Conservation (phyloP, 2,797 vertebrate species). For the Cynopterus sphinx region DNA sequence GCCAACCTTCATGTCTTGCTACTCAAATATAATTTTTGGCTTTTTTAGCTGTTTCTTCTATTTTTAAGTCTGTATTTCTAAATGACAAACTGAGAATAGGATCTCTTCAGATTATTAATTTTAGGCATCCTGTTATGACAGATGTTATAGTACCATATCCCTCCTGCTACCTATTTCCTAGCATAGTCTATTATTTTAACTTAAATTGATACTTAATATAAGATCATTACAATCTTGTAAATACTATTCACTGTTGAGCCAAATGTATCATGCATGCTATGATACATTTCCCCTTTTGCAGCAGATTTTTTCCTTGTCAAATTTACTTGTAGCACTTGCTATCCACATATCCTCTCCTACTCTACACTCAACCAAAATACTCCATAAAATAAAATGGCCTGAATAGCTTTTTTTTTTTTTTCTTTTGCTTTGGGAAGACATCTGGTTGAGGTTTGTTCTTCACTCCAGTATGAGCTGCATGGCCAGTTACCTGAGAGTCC, state of each 20-base stretch:
- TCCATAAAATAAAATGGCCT: neutral
- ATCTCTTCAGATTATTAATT: slow-evolving; percentile 47
- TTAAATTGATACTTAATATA: slow-evolving; percentile 5
- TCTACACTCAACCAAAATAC: neutral
- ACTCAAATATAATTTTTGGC: neutral
- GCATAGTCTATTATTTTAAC: neutral
- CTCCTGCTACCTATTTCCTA: neutral
- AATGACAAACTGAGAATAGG: neutral
- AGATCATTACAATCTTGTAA: neutral
- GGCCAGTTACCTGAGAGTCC: neutral
- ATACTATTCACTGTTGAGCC: neutral
- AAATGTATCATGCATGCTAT: neutral
- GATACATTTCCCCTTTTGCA: neutral
- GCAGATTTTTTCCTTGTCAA: neutral
- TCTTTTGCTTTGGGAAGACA: neutral
- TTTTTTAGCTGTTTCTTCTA: neutral
- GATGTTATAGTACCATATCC: neutral
- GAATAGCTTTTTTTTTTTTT: neutral
- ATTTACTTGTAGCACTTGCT: neutral
- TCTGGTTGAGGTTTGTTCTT: neutral
- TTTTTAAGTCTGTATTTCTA: neutral
- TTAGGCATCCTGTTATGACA: slow-evolving; percentile 2
- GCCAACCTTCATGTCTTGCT: neutral
- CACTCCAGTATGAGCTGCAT: neutral
- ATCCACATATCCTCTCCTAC: neutral